A percentile compares a stretch with the other conserved stretches of the same genome.
Conservation (phyloP, 2,888 invertebrate species). For the Spialia ferax region DNA sequence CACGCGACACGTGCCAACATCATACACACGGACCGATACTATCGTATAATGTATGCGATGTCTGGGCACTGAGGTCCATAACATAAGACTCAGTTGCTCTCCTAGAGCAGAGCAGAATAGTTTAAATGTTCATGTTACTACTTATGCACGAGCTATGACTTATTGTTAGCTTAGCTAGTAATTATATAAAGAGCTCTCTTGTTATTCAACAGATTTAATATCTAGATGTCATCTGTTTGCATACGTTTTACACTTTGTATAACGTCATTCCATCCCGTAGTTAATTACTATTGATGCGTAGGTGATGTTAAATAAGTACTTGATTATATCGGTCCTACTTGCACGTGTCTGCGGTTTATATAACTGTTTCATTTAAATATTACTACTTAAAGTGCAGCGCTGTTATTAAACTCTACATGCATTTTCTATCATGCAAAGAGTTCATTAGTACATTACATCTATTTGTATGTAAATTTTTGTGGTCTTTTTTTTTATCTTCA, state of each 20-base stretch:
- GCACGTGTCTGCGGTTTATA: constrained; percentile 27
- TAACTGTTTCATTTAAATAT: constrained; percentile 5
- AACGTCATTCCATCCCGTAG: neutral
- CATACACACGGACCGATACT: neutral
- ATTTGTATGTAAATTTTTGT: constrained; percentile 38
- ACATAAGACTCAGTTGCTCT: neutral
- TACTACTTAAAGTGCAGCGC: constrained; percentile 24
- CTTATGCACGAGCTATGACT: constrained; percentile 23
- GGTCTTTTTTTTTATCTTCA: constrained; percentile 37
- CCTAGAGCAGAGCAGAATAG: neutral
- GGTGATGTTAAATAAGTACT: neutral
- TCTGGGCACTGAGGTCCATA: neutral
- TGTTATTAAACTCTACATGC: constrained; percentile 50
- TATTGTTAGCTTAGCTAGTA: constrained; percentile 9
- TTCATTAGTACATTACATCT: constrained; percentile 35
- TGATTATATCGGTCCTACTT: constrained; percentile 1
- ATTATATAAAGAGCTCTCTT: constrained; percentile 33
- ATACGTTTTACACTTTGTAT: constrained; percentile 23
- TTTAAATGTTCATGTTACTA: constrained; percentile 11
- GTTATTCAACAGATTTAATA: neutral
- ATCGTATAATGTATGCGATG: neutral
- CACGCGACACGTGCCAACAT: constrained; percentile 28
- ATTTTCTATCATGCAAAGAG: constrained; percentile 50
- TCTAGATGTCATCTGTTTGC: constrained; percentile 6
- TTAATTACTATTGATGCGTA: constrained; percentile 11